phyloP scores from a whole-genome alignment of 2,888 invertebrate species.

The Pristionchus arcanus region DNA sequence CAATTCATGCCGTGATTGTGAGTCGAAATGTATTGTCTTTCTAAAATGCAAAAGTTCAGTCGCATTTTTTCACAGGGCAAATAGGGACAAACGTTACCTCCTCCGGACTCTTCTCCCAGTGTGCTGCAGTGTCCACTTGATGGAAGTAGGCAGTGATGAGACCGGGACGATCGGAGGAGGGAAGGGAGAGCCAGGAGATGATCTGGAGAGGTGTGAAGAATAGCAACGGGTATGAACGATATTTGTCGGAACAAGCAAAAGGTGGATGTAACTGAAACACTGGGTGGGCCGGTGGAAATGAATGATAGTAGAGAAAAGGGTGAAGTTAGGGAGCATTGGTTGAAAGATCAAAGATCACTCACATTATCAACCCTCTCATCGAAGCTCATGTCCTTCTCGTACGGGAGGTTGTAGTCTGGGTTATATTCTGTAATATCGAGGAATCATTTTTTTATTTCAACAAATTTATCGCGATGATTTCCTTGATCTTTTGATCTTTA shows the following conservation, averaged over 20 bases:
- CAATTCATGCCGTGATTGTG: too few species aligned
- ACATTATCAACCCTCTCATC: conserved; percentile 69
- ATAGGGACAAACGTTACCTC: conserved; percentile 49
- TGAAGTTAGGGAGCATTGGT: too few species aligned
- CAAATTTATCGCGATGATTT: too few species aligned
- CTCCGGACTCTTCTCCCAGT: conserved; percentile 66
- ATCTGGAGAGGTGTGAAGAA: conserved; percentile 54
- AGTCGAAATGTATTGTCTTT: too few species aligned
- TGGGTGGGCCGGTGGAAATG: too few species aligned
- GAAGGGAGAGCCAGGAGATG: conserved; percentile 66
- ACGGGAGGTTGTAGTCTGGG: conserved; percentile 69
- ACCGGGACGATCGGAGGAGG: conserved; percentile 66
- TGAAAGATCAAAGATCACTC: conserved; percentile 31
- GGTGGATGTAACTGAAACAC: too few species aligned
- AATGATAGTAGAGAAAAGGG: too few species aligned
- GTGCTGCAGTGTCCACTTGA: conserved; percentile 74
- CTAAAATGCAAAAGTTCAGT: too few species aligned
- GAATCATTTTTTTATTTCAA: too few species aligned
- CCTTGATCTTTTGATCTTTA: too few species aligned
- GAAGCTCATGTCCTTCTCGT: conserved; percentile 70
- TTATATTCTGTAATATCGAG: conserved; percentile 58
- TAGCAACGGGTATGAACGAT: too few species aligned
- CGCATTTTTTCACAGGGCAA: background rate
- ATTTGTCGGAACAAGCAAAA: too few species aligned
- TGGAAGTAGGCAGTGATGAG: conserved; percentile 76